Percentiles rank a stretch among this genome's conserved stretches.
Conservation (phyloP, 2,113 vertebrate genomes). For the Podilymbus podiceps region DNA sequence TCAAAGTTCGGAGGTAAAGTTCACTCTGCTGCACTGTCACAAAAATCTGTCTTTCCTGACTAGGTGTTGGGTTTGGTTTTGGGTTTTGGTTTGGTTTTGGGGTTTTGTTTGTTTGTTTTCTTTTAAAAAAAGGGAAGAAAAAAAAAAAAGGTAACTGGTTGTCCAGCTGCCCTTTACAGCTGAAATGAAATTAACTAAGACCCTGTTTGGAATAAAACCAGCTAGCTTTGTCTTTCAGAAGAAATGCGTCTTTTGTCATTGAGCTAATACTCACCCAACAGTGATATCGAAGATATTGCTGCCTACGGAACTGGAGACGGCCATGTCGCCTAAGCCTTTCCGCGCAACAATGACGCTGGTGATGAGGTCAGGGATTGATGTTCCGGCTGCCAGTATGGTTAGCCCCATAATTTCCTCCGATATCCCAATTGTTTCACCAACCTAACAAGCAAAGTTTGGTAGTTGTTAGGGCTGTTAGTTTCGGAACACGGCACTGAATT, state of each 20-base stretch:
- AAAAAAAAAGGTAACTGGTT: not conserved
- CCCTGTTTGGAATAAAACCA: not conserved
- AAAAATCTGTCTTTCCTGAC: not conserved
- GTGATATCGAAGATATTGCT: constrained; percentile 99
- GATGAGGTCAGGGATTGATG: constrained; percentile 96
- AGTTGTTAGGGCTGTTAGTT: not conserved
- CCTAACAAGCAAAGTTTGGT: constrained; percentile 65
- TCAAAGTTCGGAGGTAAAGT: too few species aligned
- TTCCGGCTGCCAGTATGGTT: constrained; percentile 94
- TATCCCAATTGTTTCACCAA: constrained; percentile 95
- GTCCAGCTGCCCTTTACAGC: not conserved
- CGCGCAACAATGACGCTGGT: constrained; percentile 96
- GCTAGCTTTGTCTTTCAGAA: not conserved
- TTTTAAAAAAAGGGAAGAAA: not conserved
- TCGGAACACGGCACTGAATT: not conserved
- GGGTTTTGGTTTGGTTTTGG: too few species aligned
- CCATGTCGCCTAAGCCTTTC: constrained; percentile 97
- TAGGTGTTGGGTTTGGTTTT: too few species aligned
- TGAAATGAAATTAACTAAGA: not conserved
- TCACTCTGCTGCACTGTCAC: not conserved
- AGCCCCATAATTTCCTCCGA: constrained; percentile 98
- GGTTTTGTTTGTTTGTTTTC: too few species aligned
- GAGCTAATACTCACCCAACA: constrained; percentile 83
- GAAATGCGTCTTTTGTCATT: not conserved
- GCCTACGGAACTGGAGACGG: constrained; percentile 95